These are phyloP conservation scores for Cariama cristata DNA, from an alignment of 2,113 vertebrate genomes.

Conservation along the genomic window DNA sequence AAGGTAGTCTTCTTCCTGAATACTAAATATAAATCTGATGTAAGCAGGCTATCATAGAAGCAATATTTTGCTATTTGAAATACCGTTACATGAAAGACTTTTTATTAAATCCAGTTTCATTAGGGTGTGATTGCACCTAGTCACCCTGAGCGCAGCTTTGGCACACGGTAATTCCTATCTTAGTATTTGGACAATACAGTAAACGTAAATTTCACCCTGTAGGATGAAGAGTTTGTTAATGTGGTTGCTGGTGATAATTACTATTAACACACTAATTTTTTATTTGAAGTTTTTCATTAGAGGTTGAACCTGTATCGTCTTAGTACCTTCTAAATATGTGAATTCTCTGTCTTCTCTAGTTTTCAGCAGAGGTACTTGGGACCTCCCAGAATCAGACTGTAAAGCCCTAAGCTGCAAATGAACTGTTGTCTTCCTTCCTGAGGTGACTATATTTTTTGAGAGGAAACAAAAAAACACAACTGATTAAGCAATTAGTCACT, in stretches of 20 bases:
- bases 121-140: not conserved
- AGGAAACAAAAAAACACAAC: not conserved
- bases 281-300: not conserved
- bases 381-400: not conserved
- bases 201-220: not conserved
- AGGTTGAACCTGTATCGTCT: not conserved
- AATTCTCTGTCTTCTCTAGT: not conserved
- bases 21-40: not conserved
- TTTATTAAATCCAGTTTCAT: not conserved
- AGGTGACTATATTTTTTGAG: not conserved
- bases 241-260: not conserved
- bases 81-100: not conserved
- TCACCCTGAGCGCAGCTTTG: not conserved
- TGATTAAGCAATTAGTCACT: conserved; percentile 32
- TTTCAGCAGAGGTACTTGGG: not conserved
- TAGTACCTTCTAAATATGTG: not conserved
- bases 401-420: not conserved
- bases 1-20: not conserved
- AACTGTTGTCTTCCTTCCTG: conserved; percentile 64
- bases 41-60: not conserved
- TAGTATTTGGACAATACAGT: not conserved
- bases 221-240: not conserved
- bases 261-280: not conserved
- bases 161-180: not conserved
- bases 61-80: not conserved